Percentiles rank a stretch among this genome's conserved stretches.
phyloP scores from a whole-genome alignment of 2,888 invertebrate species.

The Heteropelma amictum region DNA sequence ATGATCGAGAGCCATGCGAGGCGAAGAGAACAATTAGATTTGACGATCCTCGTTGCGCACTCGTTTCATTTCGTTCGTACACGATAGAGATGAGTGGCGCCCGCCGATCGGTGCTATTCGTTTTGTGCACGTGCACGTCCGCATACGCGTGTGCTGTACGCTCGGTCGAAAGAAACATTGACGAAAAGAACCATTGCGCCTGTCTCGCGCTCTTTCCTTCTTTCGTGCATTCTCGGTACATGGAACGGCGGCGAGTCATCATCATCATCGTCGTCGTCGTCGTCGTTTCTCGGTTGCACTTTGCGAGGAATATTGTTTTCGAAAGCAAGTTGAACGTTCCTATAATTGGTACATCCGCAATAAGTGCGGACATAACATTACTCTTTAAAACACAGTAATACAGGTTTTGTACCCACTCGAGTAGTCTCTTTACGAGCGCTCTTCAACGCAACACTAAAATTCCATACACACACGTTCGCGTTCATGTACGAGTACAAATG shows the following conservation, averaged over 20 bases:
- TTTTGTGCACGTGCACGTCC: not conserved
- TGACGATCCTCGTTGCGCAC: slow-evolving; percentile 33
- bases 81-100: not conserved
- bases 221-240: slow-evolving; percentile 14
- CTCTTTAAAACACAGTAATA: slow-evolving; percentile 56
- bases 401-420: slow-evolving; percentile 43
- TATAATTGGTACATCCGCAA: slow-evolving; percentile 64
- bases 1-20: slow-evolving; percentile 45
- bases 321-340: slow-evolving; percentile 60
- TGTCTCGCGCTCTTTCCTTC: not conserved
- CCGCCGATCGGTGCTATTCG: not conserved
- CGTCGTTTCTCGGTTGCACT: slow-evolving; percentile 30
- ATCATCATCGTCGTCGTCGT: too few relatives aligned
- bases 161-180: slow-evolving; percentile 43
- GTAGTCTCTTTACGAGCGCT: slow-evolving; percentile 55
- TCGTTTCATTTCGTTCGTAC: slow-evolving; percentile 30
- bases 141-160: not conserved
- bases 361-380: slow-evolving; percentile 59
- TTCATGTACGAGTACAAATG: not conserved
- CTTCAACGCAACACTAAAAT: slow-evolving; percentile 45
- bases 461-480: not conserved
- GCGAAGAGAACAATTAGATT: slow-evolving; percentile 18
- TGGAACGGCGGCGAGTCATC: slow-evolving; percentile 9
- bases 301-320: slow-evolving; percentile 55
- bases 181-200: slow-evolving; percentile 28